Conservation (phyloP, 2,797 vertebrate species). For the Macroramphosus scolopax region DNA sequence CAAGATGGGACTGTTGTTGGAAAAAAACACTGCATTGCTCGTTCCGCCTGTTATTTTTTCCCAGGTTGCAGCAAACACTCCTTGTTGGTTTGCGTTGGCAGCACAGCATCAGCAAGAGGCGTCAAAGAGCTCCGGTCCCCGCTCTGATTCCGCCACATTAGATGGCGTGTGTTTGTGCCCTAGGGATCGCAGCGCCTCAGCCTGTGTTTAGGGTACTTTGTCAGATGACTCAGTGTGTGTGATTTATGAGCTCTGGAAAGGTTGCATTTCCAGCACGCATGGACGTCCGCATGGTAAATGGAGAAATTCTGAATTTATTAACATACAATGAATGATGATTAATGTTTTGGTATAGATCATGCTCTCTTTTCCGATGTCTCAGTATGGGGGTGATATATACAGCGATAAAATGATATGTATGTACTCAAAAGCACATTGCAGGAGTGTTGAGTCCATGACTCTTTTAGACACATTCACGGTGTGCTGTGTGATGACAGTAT, state of each 20-base stretch:
- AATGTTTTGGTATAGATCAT: slow-evolving; percentile 85
- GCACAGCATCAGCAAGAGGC: slow-evolving; percentile 52
- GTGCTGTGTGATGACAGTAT: slow-evolving; percentile 44
- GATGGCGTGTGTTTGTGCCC: slow-evolving; percentile 82
- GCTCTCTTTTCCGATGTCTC: slow-evolving; percentile 82
- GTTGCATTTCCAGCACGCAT: slow-evolving; percentile 83
- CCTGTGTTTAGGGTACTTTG: slow-evolving; percentile 83
- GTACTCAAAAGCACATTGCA: slow-evolving; percentile 75
- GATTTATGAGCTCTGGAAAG: slow-evolving; percentile 86
- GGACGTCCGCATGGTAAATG: slow-evolving; percentile 86
- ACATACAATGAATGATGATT: slow-evolving; percentile 91
- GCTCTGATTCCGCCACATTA: slow-evolving; percentile 81
- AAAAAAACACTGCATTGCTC: slow-evolving; percentile 46
- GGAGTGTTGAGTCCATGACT: slow-evolving; percentile 63
- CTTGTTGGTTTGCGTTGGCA: slow-evolving; percentile 60
- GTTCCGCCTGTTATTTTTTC: slow-evolving; percentile 70
- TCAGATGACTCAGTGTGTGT: slow-evolving; percentile 82
- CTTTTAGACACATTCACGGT: slow-evolving; percentile 53
- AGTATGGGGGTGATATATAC: slow-evolving; percentile 80
- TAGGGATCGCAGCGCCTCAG: slow-evolving; percentile 77
- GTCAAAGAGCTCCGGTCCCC: slow-evolving; percentile 60
- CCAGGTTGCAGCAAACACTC: slow-evolving; percentile 50
- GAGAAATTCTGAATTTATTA: slow-evolving; percentile 89
- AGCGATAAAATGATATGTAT: slow-evolving; percentile 82
- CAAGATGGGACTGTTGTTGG: slow-evolving; percentile 35